These are phyloP conservation scores for Lasioglossum calceatum DNA, from an alignment of 2,888 invertebrate genomes.

Conservation along the genomic window DNA sequence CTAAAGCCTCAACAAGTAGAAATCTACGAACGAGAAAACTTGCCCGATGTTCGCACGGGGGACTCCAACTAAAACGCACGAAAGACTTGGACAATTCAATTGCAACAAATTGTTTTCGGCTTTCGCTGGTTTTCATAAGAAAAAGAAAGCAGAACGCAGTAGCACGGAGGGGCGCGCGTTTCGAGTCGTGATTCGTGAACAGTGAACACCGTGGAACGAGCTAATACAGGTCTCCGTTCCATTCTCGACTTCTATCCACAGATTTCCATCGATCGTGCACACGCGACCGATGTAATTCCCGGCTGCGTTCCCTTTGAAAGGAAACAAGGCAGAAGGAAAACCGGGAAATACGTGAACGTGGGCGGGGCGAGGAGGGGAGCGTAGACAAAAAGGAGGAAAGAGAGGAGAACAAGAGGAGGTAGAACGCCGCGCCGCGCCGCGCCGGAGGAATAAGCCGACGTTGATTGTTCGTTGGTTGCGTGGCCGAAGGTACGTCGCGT, in stretches of 20 bases:
- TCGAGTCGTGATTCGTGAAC: not conserved
- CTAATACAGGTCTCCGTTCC: not conserved
- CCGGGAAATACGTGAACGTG: not conserved
- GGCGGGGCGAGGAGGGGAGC: not conserved
- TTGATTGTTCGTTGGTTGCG: constrained; percentile 50
- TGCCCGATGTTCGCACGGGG: too few relatives aligned
- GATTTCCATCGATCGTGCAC: constrained; percentile 4
- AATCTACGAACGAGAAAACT: too few relatives aligned
- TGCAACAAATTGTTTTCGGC: too few relatives aligned
- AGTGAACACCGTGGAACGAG: not conserved
- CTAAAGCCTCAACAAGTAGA: too few relatives aligned
- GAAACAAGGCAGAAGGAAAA: constrained; percentile 13
- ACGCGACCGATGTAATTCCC: constrained; percentile 12
- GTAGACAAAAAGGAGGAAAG: not conserved
- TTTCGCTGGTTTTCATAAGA: too few relatives aligned
- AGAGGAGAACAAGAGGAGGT: not conserved
- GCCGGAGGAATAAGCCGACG: constrained; percentile 26
- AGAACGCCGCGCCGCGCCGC: not conserved
- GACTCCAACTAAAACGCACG: too few relatives aligned
- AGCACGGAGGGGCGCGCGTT: not conserved
- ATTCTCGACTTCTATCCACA: not conserved
- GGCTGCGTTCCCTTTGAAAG: not conserved
- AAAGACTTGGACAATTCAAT: not conserved
- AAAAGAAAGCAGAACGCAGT: not conserved
- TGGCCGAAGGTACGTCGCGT: constrained; percentile 42